phyloP scores from a whole-genome alignment of 2,888 invertebrate species.

The Sussaba pulchella region DNA sequence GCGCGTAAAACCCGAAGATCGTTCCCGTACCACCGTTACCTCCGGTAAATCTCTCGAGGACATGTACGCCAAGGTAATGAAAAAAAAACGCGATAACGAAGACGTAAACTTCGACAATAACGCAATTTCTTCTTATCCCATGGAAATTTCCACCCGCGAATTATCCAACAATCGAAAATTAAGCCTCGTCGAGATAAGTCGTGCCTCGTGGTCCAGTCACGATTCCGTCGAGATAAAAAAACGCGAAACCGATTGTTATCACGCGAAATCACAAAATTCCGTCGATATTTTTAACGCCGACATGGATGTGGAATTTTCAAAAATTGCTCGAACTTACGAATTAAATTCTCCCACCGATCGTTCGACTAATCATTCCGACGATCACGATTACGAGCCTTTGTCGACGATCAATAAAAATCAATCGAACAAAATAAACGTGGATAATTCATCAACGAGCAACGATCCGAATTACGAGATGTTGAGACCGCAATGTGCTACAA shows the following conservation, averaged over 20 bases:
- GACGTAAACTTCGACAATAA: conserved; percentile 77
- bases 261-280: conserved; percentile 63
- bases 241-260: conserved; percentile 72
- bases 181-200: conserved; percentile 78
- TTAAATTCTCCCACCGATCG: conserved; percentile 82
- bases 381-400: conserved; percentile 89
- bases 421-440: conserved; percentile 48
- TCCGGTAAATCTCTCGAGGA: conserved; percentile 90
- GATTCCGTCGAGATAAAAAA: conserved; percentile 79
- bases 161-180: conserved; percentile 72
- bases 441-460: conserved; percentile 72
- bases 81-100: conserved; percentile 86
- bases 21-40: conserved; percentile 71
- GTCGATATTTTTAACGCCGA: conserved; percentile 72
- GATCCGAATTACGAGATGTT: conserved; percentile 94
- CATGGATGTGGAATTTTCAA: conserved; percentile 65
- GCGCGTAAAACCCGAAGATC: conserved; percentile 77
- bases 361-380: conserved; percentile 78
- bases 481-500: conserved; percentile 84
- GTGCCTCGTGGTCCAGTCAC: conserved; percentile 81
- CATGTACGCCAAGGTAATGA: conserved; percentile 95
- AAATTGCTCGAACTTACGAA: conserved; percentile 84
- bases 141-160: conserved; percentile 76
- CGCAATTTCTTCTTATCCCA: conserved; percentile 50
- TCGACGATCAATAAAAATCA: neutral